A percentile compares a stretch with the other conserved stretches of the same genome.
Conservation (phyloP, 2,113 vertebrate species). For the Phyllopteryx taeniolatus region DNA sequence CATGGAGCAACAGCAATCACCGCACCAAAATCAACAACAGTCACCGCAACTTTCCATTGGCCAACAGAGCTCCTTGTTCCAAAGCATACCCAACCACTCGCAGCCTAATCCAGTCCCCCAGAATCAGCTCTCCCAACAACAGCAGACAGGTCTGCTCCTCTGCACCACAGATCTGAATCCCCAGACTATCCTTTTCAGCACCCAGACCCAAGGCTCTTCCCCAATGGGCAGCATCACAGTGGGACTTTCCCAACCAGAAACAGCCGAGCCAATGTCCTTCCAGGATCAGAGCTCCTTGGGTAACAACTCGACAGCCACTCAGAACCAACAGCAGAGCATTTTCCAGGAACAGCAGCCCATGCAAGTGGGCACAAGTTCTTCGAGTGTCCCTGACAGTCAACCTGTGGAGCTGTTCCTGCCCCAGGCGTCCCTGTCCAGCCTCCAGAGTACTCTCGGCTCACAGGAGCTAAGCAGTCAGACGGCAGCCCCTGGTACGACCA, state of each 20-base stretch:
- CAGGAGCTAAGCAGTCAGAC: constrained; percentile 83
- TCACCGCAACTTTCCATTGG: constrained; percentile 70
- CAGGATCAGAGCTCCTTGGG: constrained; percentile 85
- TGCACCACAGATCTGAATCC: constrained; percentile 84
- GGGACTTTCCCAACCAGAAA: constrained; percentile 78
- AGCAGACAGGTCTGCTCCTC: constrained; percentile 84
- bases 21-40: constrained; percentile 78
- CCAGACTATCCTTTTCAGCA: constrained; percentile 74
- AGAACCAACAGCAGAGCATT: constrained; percentile 80
- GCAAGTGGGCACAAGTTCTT: constrained; percentile 84
- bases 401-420: constrained; percentile 88
- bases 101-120: constrained; percentile 53
- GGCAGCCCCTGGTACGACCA: constrained; percentile 65
- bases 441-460: constrained; percentile 83
- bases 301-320: constrained; percentile 66
- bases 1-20: constrained; percentile 86
- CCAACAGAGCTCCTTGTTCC: constrained; percentile 78
- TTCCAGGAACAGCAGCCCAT: constrained; percentile 94
- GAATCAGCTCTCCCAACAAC: constrained; percentile 53
- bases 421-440: constrained; percentile 85
- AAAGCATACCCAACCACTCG: constrained; percentile 69
- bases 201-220: constrained; percentile 64
- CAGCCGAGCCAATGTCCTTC: constrained; percentile 91
- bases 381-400: constrained; percentile 78
- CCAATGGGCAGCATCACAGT: constrained; percentile 68